Percentiles rank a stretch among this genome's conserved stretches.
These are phyloP conservation scores for Drosophila tripunctata DNA, from an alignment of 2,888 invertebrate genomes.

Conservation along the genomic window DNA sequence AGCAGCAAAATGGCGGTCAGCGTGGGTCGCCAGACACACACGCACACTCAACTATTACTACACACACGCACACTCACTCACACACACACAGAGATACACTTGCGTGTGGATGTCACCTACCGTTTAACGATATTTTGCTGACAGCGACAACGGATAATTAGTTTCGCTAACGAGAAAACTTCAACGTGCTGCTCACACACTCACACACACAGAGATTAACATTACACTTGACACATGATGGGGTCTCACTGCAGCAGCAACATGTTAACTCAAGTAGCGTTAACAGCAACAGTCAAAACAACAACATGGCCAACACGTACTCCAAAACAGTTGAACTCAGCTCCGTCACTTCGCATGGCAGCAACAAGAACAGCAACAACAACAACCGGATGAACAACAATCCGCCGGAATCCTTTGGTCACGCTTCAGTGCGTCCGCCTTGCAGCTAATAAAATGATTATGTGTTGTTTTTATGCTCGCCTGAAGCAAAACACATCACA, in stretches of 20 bases:
- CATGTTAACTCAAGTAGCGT: constrained; percentile 74
- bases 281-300: constrained; percentile 44
- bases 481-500: constrained; percentile 6
- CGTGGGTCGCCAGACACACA: background rate
- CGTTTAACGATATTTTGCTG: constrained; percentile 80
- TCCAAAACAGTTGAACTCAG: constrained; percentile 17
- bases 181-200: constrained; percentile 58
- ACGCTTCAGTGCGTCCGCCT: constrained; percentile 56
- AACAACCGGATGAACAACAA: constrained; percentile 56
- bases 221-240: constrained; percentile 59
- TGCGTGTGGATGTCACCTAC: constrained; percentile 71
- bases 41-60: background rate
- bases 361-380: constrained; percentile 35
- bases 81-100: background rate
- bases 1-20: constrained; percentile 42
- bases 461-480: constrained; percentile 74
- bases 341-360: constrained; percentile 17
- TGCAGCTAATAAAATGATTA: constrained; percentile 77
- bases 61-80: background rate
- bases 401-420: constrained; percentile 54
- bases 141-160: constrained; percentile 81
- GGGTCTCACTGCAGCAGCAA: constrained; percentile 65
- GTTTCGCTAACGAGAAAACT: constrained; percentile 82
- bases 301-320: constrained; percentile 55
- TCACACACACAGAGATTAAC: constrained; percentile 22